Base-by-base conservation (phyloP, 1,140 invertebrate genomes). In the Sarcophaga bullata region DNA sequence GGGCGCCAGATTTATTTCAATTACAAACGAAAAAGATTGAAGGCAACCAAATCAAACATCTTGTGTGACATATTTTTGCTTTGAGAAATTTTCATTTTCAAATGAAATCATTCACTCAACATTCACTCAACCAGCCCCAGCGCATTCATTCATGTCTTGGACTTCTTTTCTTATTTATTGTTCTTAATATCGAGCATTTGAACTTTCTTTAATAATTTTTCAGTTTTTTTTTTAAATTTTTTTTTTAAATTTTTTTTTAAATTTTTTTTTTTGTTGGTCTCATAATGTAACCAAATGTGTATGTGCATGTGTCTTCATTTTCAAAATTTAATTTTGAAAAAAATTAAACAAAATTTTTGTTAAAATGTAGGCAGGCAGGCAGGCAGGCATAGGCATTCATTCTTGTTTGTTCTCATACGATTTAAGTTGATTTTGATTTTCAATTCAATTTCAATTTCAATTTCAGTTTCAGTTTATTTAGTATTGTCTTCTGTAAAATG, bases 251-350 rank as follows among this genome's bases (percentile, higher is more conserved):
- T 50, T 6, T 17, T 8, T 17, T 19, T 68, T 25, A 19, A 8
- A 6, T 68, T 68, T 50, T 68, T 68, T 9, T 68, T 62, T 62
- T 62, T 62, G 54, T 62, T 62, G 46, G n/a, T 17, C 8, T 49
- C 48, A 9, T 50, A 78, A 78, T 78, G 75, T 78, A 52, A 78
- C 75, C 25, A 78, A 78, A 78, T 78, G 75, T 78, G 37, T 78
- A 37, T 37, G 75, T 78, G 75, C 50, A 50, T 78, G 75, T 78
- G 75, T 78, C 75, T 78, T 78, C 75, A 78, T 78, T 78, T 78
- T 78, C 75, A 52, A 78, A 78, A 50, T 78, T 78, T 78, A 78
- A 78, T 78, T 78, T 78, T 37, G 15, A 78, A 78, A 37, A 37
- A 37, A 78, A 78, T 48, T 78, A 78, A 78, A 78, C 75, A 78